Conservation (phyloP, 2,888 invertebrate species). For the Mesorhabditis spiculigera region DNA sequence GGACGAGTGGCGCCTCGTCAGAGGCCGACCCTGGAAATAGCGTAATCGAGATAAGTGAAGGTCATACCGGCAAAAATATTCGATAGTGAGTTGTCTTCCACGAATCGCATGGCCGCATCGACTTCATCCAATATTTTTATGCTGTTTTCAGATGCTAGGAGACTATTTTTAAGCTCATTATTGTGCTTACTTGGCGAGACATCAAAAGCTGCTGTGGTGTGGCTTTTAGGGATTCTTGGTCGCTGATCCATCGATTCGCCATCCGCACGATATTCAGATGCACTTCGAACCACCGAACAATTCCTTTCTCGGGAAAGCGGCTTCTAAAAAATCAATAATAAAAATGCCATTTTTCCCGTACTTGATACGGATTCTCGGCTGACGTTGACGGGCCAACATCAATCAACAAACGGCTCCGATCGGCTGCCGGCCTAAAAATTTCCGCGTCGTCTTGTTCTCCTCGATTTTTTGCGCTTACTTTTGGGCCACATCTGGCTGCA, state of each 20-base stretch:
- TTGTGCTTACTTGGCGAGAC: conserved; percentile 32
- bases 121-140: conserved; percentile 43
- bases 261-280: conserved; percentile 13
- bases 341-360: not conserved
- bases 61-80: conserved; percentile 19
- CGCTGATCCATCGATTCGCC: conserved; percentile 25
- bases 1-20: conserved; percentile 53
- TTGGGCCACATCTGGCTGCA: not conserved
- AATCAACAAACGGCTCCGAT: not conserved
- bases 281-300: conserved; percentile 10
- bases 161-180: conserved; percentile 3
- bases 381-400: not conserved
- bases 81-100: conserved; percentile 41
- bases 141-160: conserved; percentile 39
- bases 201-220: conserved; percentile 45
- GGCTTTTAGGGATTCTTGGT: conserved; percentile 37
- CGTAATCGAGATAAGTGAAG: not conserved
- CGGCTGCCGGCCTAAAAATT: not conserved
- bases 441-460: too few relatives aligned
- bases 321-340: not conserved
- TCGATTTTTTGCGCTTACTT: too few relatives aligned
- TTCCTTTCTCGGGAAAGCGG: not conserved
- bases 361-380: not conserved
- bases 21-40: conserved; percentile 14
- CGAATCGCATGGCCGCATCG: conserved; percentile 45